phyloP scores from a whole-genome alignment of 1,140 invertebrate species.

The Wiebesia pumilae region DNA sequence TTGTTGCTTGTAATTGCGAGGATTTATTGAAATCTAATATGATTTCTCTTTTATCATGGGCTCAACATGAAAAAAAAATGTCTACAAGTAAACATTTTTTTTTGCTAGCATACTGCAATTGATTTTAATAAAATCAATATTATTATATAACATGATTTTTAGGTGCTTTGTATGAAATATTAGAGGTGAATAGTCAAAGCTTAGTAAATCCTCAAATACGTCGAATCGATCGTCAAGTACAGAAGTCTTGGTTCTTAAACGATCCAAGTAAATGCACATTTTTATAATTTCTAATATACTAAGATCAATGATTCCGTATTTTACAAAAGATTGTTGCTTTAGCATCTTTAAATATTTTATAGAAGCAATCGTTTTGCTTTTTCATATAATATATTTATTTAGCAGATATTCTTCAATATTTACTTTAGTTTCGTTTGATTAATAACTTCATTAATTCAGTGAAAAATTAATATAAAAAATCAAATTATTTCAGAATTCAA shows the following conservation, averaged over 20 bases:
- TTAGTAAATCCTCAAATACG: not conserved
- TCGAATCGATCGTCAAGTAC: not conserved
- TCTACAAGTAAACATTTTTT: constrained; percentile 54
- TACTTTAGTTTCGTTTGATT: too few species aligned
- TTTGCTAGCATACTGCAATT: not conserved
- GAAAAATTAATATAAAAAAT: too few species aligned
- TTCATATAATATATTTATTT: too few species aligned
- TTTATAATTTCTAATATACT: not conserved
- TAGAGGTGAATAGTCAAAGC: not conserved
- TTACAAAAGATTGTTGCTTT: too few species aligned
- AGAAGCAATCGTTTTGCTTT: too few species aligned
- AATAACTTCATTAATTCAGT: too few species aligned
- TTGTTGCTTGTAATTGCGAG: constrained; percentile 56
- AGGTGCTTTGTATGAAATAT: constrained; percentile 14
- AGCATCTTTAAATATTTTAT: too few species aligned
- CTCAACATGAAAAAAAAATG: constrained; percentile 57
- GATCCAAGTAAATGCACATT: not conserved
- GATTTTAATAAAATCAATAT: not conserved
- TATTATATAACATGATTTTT: not conserved
- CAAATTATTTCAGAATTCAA: too few species aligned
- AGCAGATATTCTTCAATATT: too few species aligned
- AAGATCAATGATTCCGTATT: too few species aligned
- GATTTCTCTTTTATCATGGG: constrained; percentile 56
- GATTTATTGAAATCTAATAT: constrained; percentile 53
- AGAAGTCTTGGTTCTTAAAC: not conserved